phyloP scores from a whole-genome alignment of 2,797 vertebrate species.

The Arctocebus calabarensis region DNA sequence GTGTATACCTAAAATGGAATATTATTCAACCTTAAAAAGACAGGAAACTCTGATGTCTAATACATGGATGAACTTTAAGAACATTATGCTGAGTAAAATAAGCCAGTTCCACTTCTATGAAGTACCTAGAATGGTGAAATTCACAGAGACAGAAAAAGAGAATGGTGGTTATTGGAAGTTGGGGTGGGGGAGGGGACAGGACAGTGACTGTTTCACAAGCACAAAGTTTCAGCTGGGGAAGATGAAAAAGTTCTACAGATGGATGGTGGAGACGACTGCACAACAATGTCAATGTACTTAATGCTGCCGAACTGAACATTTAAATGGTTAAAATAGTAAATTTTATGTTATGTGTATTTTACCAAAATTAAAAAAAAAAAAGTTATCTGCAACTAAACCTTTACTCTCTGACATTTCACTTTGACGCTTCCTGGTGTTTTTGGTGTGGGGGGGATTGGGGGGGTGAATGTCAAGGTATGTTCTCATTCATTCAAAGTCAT shows the following conservation, averaged over 20 bases:
- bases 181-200: not conserved
- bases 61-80: not conserved
- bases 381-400: not conserved
- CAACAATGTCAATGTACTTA: not conserved
- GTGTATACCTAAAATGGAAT: not conserved
- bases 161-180: not conserved
- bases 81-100: not conserved
- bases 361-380: not conserved
- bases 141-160: not conserved
- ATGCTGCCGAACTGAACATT: not conserved
- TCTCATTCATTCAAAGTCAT: no score
- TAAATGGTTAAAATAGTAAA: not conserved
- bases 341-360: not conserved
- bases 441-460: no score
- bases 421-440: no score
- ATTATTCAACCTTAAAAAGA: not conserved
- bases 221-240: not conserved
- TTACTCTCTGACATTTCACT: not conserved
- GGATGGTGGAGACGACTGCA: not conserved
- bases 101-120: not conserved
- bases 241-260: not conserved
- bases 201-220: not conserved
- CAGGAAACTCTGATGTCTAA: not conserved
- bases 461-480: no score
- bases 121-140: not conserved